Percentiles rank a stretch among this genome's conserved stretches.
Conservation (phyloP, 2,113 vertebrate genomes). For the Nibea albiflora region DNA sequence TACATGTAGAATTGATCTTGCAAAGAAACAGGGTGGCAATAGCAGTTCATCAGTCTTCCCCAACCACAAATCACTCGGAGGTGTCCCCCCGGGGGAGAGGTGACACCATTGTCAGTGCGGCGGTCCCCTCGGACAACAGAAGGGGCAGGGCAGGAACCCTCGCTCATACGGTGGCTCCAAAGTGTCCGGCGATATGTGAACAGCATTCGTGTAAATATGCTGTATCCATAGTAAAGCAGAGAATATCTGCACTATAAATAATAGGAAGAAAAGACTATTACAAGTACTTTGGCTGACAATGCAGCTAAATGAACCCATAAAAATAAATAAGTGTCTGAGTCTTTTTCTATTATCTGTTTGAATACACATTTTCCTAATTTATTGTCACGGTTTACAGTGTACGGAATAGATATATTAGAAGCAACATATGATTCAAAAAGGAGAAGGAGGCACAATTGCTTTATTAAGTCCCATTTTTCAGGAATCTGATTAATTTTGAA, state of each 20-base stretch:
- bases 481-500: conserved; percentile 59
- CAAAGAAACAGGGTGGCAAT: conserved; percentile 84
- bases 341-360: conserved; percentile 27
- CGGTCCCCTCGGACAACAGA: conserved; percentile 71
- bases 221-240: not conserved
- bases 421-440: conserved; percentile 14
- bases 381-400: conserved; percentile 17
- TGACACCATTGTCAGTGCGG: conserved; percentile 80
- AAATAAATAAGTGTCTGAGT: conserved; percentile 14
- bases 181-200: conserved; percentile 43
- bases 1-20: conserved; percentile 84
- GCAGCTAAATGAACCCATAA: conserved; percentile 31
- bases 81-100: conserved; percentile 69
- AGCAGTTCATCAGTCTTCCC: conserved; percentile 83
- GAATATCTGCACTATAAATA: conserved; percentile 24
- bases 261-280: conserved; percentile 22
- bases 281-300: conserved; percentile 23
- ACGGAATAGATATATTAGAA: conserved; percentile 25
- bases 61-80: conserved; percentile 80
- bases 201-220: conserved; percentile 10
- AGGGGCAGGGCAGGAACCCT: conserved; percentile 68
- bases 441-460: conserved; percentile 30
- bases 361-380: conserved; percentile 26
- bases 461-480: conserved; percentile 56
- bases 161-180: conserved; percentile 53